These are phyloP conservation scores for Carabus problematicus DNA, from an alignment of 2,888 invertebrate genomes.

Conservation along the genomic window DNA sequence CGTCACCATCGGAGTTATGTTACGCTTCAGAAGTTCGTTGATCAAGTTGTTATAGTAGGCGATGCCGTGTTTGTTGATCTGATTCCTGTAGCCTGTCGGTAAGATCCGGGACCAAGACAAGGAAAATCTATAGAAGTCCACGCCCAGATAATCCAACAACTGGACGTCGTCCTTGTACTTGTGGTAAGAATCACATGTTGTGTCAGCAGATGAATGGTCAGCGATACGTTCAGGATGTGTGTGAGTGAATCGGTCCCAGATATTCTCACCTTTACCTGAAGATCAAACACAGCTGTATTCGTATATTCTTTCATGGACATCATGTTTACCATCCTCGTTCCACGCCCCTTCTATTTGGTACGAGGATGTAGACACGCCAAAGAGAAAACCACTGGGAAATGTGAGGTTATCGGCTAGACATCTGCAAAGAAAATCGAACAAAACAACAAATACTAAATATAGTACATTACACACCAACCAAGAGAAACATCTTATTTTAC, in stretches of 20 bases:
- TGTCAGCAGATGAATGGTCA: conserved; percentile 67
- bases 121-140: conserved; percentile 67
- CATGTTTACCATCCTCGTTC: conserved; percentile 61
- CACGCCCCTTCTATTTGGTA: conserved; percentile 68
- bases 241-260: conserved; percentile 74
- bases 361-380: conserved; percentile 69
- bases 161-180: conserved; percentile 67
- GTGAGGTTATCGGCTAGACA: conserved; percentile 45
- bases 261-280: conserved; percentile 70
- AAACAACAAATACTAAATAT: no score
- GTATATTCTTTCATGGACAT: no score
- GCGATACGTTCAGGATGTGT: conserved; percentile 60
- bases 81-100: conserved; percentile 64
- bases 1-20: conserved; percentile 69
- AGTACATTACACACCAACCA: no score
- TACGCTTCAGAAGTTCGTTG: conserved; percentile 62
- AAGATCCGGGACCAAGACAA: conserved; percentile 74
- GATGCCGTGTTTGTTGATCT: conserved; percentile 67
- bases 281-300: background rate
- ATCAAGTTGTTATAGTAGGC: conserved; percentile 70
- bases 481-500: no score
- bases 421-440: background rate
- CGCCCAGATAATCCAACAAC: conserved; percentile 64
- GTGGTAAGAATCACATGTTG: conserved; percentile 73
- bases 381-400: conserved; percentile 66